phyloP scores from a whole-genome alignment of 2,888 invertebrate genomes.

The Latrodectus elegans region DNA sequence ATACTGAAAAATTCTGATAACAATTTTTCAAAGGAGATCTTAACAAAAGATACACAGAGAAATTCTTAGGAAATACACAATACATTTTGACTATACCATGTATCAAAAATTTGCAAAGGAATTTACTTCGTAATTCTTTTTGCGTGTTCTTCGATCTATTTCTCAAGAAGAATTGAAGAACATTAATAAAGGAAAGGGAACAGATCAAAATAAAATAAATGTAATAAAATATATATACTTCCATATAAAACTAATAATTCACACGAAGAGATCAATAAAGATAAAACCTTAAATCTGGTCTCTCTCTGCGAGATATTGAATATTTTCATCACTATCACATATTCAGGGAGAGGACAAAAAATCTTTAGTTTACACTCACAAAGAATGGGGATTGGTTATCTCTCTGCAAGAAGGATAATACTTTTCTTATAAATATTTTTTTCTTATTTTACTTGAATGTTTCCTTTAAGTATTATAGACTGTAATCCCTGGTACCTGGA shows the following conservation, averaged over 20 bases:
- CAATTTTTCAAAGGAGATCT: too few species aligned
- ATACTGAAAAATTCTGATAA: too few species aligned
- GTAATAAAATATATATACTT: not conserved
- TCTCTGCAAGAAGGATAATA: not conserved
- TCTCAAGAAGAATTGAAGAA: too few species aligned
- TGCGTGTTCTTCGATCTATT: too few species aligned
- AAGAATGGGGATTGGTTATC: not conserved
- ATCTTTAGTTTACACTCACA: not conserved
- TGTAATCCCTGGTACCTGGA: not conserved
- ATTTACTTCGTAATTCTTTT: too few species aligned
- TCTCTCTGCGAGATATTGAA: not conserved
- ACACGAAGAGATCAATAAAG: not conserved
- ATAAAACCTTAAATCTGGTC: not conserved
- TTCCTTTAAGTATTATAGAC: not conserved
- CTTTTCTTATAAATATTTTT: not conserved
- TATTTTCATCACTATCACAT: not conserved
- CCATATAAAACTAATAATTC: not conserved
- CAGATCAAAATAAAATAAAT: not conserved
- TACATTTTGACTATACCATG: too few species aligned
- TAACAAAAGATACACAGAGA: too few species aligned
- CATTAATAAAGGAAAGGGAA: too few species aligned
- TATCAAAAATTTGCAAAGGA: too few species aligned
- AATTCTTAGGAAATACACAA: too few species aligned
- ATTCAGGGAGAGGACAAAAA: conserved; percentile 5
- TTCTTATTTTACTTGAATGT: not conserved